Percentiles rank a stretch among this genome's conserved stretches.
phyloP scores from a whole-genome alignment of 2,888 invertebrate species.

The Cataglyphis cursor region DNA sequence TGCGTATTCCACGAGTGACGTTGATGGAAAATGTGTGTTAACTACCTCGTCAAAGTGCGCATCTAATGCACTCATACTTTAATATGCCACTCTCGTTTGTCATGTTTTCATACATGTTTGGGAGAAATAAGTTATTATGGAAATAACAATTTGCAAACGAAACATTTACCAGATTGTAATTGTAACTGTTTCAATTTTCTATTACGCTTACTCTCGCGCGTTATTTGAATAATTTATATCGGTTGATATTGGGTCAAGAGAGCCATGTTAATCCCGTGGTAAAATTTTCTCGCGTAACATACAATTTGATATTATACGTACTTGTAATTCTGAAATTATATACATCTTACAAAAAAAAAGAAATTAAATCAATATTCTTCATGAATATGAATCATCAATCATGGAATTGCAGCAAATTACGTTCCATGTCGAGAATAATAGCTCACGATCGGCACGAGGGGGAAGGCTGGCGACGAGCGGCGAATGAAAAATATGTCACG shows the following conservation, averaged over 20 bases:
- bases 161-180: constrained; percentile 36
- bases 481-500: constrained; percentile 55
- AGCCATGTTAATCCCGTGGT: neutral
- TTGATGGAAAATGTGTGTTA: constrained; percentile 38
- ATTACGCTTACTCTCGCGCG: neutral
- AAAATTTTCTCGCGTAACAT: constrained; percentile 7
- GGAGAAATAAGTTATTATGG: constrained; percentile 23
- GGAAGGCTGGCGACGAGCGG: constrained; percentile 27
- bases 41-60: constrained; percentile 48
- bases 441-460: constrained; percentile 39
- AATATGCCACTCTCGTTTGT: constrained; percentile 33
- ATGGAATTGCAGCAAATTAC: constrained; percentile 7
- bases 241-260: neutral
- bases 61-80: constrained; percentile 46
- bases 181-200: constrained; percentile 16
- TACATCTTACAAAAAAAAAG: neutral
- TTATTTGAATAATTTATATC: constrained; percentile 33
- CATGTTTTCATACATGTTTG: constrained; percentile 20
- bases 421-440: constrained; percentile 10
- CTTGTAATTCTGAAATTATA: neutral
- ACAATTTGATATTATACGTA: constrained; percentile 8
- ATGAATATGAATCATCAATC: constrained; percentile 53
- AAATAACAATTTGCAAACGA: constrained; percentile 36
- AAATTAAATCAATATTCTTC: constrained; percentile 44
- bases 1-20: constrained; percentile 5